Evolutionary conservation across 2,888 invertebrate genomes (phyloP).

Genomic region (Thumatha senex): DNA sequence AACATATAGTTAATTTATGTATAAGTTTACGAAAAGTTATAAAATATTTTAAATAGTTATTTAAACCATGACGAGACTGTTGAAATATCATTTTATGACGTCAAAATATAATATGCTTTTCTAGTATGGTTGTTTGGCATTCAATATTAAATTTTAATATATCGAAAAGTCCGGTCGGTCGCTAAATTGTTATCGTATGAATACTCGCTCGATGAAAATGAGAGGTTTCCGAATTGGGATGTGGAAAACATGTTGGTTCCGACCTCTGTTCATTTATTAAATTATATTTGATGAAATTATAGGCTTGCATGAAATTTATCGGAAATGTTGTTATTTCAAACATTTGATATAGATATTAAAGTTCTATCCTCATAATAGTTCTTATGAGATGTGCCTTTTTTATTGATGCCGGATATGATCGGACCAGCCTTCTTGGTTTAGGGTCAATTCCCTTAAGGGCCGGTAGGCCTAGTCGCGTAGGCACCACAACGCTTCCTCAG

Average conservation of each 20-base stretch:
- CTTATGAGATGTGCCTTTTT: too few species aligned
- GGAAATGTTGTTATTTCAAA: background rate
- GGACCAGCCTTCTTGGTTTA: too few species aligned
- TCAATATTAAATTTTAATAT: conserved; percentile 66
- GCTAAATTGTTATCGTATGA: conserved; percentile 65
- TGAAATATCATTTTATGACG: conserved; percentile 5
- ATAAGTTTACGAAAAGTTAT: too few species aligned
- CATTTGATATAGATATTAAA: background rate
- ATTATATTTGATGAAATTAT: conserved; percentile 48
- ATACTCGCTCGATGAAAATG: conserved; percentile 51
- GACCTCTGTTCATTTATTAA: conserved; percentile 44
- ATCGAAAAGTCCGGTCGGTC: conserved; percentile 51
- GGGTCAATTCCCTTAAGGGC: too few species aligned
- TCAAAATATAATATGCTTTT: conserved; percentile 25
- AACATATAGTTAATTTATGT: too few species aligned
- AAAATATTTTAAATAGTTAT: background rate
- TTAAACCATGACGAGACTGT: background rate
- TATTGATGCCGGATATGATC: too few species aligned
- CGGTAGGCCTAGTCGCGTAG: too few species aligned
- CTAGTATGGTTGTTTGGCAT: conserved; percentile 24
- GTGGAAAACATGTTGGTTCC: conserved; percentile 53
- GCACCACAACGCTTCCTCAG: too few species aligned
- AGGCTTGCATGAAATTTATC: background rate
- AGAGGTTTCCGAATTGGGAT: conserved; percentile 43
- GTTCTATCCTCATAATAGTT: too few species aligned